Percentiles rank a stretch among this genome's conserved stretches.
Evolutionary conservation across 1,140 invertebrate genomes (phyloP).

Genomic region (Tribolium madens): DNA sequence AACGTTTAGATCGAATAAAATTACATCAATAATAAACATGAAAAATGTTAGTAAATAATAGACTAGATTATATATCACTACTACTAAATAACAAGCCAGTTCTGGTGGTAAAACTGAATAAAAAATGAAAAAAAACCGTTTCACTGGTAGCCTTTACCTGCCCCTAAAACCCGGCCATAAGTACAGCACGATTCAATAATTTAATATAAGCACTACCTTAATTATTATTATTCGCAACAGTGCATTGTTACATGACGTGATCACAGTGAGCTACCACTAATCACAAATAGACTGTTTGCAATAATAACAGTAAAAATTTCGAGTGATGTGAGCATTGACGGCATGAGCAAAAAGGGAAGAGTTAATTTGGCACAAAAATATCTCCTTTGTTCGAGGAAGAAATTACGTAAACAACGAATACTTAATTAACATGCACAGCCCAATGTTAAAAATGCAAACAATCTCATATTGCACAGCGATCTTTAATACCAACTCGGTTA

Average conservation of each 20-base stretch:
- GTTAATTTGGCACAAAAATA: constrained; percentile 60
- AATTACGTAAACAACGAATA: constrained; percentile 48
- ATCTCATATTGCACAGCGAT: constrained; percentile 50
- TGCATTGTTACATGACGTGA: constrained; percentile 51
- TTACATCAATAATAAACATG: constrained; percentile 49
- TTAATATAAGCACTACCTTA: constrained; percentile 29
- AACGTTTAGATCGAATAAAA: constrained; percentile 54
- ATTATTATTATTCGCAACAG: constrained; percentile 49
- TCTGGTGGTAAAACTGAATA: not conserved
- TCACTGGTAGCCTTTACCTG: constrained; percentile 20
- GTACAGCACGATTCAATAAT: constrained; percentile 15
- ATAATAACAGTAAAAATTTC: constrained; percentile 49
- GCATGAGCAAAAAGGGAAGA: constrained; percentile 48
- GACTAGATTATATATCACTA: constrained; percentile 55
- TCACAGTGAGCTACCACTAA: constrained; percentile 58
- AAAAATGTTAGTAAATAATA: constrained; percentile 47
- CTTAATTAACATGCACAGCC: constrained; percentile 59
- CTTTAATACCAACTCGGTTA: constrained; percentile 46
- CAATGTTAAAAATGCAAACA: constrained; percentile 56
- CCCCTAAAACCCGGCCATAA: not conserved
- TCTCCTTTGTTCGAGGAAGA: constrained; percentile 49
- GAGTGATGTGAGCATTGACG: constrained; percentile 61
- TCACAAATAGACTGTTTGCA: constrained; percentile 52
- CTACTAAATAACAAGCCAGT: constrained; percentile 52
- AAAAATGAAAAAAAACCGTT: not conserved